Conservation (phyloP, 2,888 invertebrate species). For the Quadroppia sp. region DNA sequence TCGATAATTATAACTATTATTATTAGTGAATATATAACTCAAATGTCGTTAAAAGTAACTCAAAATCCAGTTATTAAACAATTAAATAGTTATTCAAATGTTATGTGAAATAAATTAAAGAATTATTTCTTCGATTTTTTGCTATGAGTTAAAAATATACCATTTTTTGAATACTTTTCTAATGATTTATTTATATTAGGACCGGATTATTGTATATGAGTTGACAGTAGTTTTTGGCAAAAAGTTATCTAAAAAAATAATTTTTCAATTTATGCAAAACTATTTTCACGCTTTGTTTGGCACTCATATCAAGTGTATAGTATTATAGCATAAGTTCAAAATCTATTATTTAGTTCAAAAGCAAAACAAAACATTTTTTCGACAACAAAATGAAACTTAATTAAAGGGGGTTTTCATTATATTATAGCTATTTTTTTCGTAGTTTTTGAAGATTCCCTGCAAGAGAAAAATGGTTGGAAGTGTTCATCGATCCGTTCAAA, state of each 20-base stretch:
- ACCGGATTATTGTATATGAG: background rate
- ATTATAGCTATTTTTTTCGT: conserved; percentile 4
- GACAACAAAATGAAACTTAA: conserved; percentile 22
- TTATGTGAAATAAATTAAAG: no score
- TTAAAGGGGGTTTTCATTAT: conserved; percentile 20
- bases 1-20: no score
- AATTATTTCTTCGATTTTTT: no score
- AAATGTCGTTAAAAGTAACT: no score
- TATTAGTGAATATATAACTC: no score
- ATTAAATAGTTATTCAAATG: no score
- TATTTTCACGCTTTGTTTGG: conserved; percentile 9
- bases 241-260: background rate
- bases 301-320: no score
- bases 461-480: background rate
- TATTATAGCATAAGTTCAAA: background rate
- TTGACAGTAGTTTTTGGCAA: background rate
- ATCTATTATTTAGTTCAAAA: conserved; percentile 19
- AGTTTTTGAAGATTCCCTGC: background rate
- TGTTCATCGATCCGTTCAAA: conserved; percentile 26
- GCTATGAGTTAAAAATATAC: no score
- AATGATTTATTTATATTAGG: background rate
- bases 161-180: no score
- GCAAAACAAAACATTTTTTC: conserved; percentile 3
- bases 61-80: no score
- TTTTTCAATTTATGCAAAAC: conserved; percentile 12